Conservation (phyloP, 2,888 invertebrate genomes). For the Orthonevra nobilis region DNA sequence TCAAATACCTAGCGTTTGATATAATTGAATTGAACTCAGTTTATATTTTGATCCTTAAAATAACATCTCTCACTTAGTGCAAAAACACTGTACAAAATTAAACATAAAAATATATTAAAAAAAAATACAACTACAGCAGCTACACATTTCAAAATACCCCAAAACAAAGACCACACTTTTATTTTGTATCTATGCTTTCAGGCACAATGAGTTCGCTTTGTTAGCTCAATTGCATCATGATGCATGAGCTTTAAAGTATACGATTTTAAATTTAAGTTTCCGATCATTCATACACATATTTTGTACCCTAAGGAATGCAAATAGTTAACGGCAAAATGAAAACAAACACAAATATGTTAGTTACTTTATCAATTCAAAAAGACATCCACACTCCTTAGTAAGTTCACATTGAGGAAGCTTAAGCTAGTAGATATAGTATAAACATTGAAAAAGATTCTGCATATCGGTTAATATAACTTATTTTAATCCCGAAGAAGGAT, state of each 20-base stretch:
- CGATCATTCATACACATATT: too few species aligned
- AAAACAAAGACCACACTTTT: conserved; percentile 35
- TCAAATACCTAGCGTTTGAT: conserved; percentile 32
- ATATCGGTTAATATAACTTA: too few species aligned
- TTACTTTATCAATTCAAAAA: too few species aligned
- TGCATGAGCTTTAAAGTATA: conserved; percentile 27
- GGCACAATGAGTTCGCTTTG: conserved; percentile 46
- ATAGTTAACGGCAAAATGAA: too few species aligned
- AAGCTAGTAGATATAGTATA: too few species aligned
- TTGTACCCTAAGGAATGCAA: too few species aligned
- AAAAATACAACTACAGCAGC: conserved; percentile 20
- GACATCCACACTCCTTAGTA: too few species aligned
- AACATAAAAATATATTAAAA: conserved; percentile 17
- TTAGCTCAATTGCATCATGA: conserved; percentile 30
- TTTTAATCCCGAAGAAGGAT: too few species aligned
- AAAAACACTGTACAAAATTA: conserved; percentile 49
- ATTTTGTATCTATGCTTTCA: conserved; percentile 50
- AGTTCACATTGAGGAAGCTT: too few species aligned
- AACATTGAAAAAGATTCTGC: too few species aligned
- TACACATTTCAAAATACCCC: conserved; percentile 32
- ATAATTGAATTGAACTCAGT: conserved; percentile 41
- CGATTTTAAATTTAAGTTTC: neutral
- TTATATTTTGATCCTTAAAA: conserved; percentile 7
- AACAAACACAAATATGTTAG: too few species aligned
- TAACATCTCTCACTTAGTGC: conserved; percentile 42